Evolutionary conservation across 2,797 vertebrate species (phyloP), one percentile per base, ranked within the genome.

Genomic region (Rhabdomys pumilio): DNA sequence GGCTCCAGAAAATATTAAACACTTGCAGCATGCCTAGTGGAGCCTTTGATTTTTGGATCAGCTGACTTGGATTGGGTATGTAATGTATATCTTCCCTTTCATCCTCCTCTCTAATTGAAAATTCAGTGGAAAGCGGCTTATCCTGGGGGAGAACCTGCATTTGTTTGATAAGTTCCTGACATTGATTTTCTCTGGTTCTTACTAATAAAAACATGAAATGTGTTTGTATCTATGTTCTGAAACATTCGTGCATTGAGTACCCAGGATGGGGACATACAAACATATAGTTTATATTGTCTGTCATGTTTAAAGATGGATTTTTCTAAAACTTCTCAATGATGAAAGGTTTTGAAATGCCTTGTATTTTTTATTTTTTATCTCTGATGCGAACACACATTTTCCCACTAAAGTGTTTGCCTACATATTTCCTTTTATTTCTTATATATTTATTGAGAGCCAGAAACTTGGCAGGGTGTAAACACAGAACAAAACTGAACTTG

Each of bases 171-270:
- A 92, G 41, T 93, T 80, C 89, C n/a, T 88, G 89, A 92, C 80
- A 88, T 38, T 85, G 87, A 80, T 80, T 92, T 96, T 87, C 73
- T 94, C 72, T 95, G 61, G 44, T 90, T 84, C 34, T 94, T 65
- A 83, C 34, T 93, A 95, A 84, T 93, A 72, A 94, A 97, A 96
- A 89, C 44, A 88, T 88, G 90, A 95, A 95, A 89, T 31, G 5
- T 14, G 17, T 15, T 91, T 91, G 55, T 81, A 79, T 90, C 57
- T 82, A 12, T 84, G 22, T 87, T 44, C 34, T 29, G 44, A 96
- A 91, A 82, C 57, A 79, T 90, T 65, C 75, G 24, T 41, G 15
- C 73, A 76, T 69, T 89, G 67, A 92, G 89, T 67, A 57, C 7
- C 2, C 6, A 75, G 11, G 0, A 22, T 19, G 22, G 53, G 67